Percentiles rank a stretch among this genome's conserved stretches.
Evolutionary conservation across 1,140 invertebrate genomes (phyloP).

Genomic region (Cryptotermes secundus): DNA sequence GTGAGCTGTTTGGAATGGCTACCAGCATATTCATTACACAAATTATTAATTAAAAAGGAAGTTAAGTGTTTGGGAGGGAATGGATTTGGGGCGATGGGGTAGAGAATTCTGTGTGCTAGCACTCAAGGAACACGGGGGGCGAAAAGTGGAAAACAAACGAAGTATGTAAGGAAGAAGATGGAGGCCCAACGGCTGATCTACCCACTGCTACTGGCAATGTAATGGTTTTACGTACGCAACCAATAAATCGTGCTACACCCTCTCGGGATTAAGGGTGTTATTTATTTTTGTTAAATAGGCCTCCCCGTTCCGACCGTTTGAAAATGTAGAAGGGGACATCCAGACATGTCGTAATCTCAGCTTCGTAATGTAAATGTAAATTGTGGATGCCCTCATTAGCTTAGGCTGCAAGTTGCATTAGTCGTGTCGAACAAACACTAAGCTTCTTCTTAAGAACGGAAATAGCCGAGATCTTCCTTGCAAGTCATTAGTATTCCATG

Average conservation of each 20-base stretch:
- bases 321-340: neutral
- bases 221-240: conserved; percentile 1
- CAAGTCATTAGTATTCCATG: neutral
- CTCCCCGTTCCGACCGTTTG: neutral
- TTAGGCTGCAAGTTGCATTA: neutral
- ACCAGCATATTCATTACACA: conserved; percentile 16
- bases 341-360: conserved; percentile 15
- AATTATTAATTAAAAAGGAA: conserved; percentile 21
- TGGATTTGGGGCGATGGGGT: neutral
- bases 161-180: conserved; percentile 5
- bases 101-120: neutral
- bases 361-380: conserved; percentile 18
- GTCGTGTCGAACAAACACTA: neutral
- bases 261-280: neutral
- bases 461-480: neutral
- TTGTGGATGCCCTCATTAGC: neutral
- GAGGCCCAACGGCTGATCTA: neutral
- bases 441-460: neutral
- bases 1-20: neutral
- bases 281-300: neutral
- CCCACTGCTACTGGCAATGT: neutral
- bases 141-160: conserved; percentile 2
- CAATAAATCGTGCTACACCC: neutral
- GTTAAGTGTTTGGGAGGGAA: neutral
- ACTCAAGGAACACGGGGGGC: neutral